phyloP scores from a whole-genome alignment of 2,888 invertebrate species.

The Pterostichus niger region DNA sequence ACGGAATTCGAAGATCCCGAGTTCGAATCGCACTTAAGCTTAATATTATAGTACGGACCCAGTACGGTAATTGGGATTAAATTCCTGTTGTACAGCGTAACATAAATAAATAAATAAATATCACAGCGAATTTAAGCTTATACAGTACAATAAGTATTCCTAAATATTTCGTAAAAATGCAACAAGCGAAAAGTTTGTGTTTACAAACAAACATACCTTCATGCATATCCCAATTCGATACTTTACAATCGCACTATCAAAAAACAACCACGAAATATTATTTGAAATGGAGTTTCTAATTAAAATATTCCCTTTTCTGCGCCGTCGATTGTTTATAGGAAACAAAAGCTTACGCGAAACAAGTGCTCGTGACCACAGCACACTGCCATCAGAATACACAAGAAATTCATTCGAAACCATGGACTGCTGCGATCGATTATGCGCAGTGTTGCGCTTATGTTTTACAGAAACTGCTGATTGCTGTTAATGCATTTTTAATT shows the following conservation, averaged over 20 bases:
- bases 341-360: slow-evolving; percentile 33
- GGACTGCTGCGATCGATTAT: slow-evolving; percentile 30
- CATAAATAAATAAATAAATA: no score
- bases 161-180: no score
- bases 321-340: background rate
- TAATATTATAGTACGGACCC: no score
- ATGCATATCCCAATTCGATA: background rate
- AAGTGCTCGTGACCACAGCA: background rate
- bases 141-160: no score
- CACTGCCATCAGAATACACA: slow-evolving; percentile 25
- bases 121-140: no score
- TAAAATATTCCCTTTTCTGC: background rate
- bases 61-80: no score
- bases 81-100: no score
- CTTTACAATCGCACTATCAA: background rate
- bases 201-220: slow-evolving; percentile 7
- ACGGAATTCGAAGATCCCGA: no score
- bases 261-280: background rate
- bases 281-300: background rate
- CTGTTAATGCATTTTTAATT: slow-evolving; percentile 18
- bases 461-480: slow-evolving; percentile 33
- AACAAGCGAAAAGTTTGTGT: no score
- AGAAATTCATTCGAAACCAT: slow-evolving; percentile 21
- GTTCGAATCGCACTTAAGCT: no score
- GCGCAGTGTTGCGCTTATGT: slow-evolving; percentile 22